A percentile compares a stretch with the other conserved stretches of the same genome.
Evolutionary conservation across 1,140 invertebrate genomes (phyloP).

Genomic region (Ceratina japonica): DNA sequence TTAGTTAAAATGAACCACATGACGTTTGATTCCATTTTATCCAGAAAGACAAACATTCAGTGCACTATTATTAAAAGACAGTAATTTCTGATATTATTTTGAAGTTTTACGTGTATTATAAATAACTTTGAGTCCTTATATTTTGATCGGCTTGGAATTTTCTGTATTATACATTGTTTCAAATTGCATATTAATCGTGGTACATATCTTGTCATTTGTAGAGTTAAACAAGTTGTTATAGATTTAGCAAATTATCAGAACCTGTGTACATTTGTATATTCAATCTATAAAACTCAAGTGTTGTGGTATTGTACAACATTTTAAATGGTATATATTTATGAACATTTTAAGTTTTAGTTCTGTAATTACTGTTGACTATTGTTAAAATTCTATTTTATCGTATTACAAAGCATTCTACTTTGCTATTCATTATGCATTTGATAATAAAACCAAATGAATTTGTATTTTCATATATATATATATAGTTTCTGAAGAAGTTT

Average conservation of each 20-base stretch:
- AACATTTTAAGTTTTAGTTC: neutral
- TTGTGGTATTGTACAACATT: neutral
- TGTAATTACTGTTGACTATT: constrained; percentile 18
- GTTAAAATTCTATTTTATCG: neutral
- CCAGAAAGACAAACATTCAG: neutral
- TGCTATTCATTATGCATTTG: neutral
- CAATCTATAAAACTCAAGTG: neutral
- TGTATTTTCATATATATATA: constrained; percentile 4
- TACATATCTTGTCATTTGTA: neutral
- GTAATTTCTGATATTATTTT: neutral
- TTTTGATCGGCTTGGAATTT: neutral
- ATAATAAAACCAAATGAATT: constrained; percentile 7
- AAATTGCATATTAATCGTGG: neutral
- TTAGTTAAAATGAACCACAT: constrained; percentile 23
- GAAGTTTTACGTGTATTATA: neutral
- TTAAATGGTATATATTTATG: neutral
- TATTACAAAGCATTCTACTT: neutral
- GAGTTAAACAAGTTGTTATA: neutral
- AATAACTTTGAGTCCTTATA: neutral
- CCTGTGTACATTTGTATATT: neutral
- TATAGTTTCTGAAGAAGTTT: neutral
- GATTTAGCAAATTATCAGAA: neutral
- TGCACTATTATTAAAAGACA: constrained; percentile 1
- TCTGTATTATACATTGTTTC: neutral
- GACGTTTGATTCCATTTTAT: neutral